Percentiles rank a stretch among this genome's conserved stretches.
phyloP scores from a whole-genome alignment of 2,888 invertebrate species.

The Torymus aiolomorphi region DNA sequence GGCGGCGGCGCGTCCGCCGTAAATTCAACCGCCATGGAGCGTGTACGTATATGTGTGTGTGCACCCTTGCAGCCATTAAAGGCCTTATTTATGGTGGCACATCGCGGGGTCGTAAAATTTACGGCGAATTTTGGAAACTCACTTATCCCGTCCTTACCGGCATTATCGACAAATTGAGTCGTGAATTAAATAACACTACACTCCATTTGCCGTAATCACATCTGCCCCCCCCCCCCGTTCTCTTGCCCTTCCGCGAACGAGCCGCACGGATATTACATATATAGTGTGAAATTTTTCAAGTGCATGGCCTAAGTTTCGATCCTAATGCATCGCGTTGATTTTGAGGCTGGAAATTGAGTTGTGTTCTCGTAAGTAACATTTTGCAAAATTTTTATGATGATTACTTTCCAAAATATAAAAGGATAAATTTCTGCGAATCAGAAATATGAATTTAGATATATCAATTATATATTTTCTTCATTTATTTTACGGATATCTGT shows the following conservation, averaged over 20 bases:
- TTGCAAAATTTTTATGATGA: no score
- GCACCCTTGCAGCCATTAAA: constrained; percentile 54
- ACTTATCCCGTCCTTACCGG: constrained; percentile 48
- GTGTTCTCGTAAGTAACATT: no score
- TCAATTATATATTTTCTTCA: no score
- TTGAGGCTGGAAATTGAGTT: no score
- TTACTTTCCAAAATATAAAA: no score
- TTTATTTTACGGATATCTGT: no score
- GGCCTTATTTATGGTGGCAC: constrained; percentile 54
- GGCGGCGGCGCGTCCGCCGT: constrained; percentile 32
- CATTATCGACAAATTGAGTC: constrained; percentile 54
- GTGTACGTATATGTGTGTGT: no score
- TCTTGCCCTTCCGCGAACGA: no score
- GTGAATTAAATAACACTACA: constrained; percentile 50
- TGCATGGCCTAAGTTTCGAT: background rate
- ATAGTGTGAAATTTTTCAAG: constrained; percentile 14
- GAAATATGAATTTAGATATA: no score
- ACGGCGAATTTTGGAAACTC: constrained; percentile 57
- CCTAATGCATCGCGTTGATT: no score
- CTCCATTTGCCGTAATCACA: constrained; percentile 52
- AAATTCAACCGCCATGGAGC: constrained; percentile 52
- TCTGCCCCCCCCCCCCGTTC: background rate
- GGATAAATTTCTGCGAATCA: no score
- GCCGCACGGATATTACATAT: no score
- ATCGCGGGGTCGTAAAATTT: constrained; percentile 54